Conservation (phyloP, 1,140 invertebrate species). For the Caerostris extrusa region DNA sequence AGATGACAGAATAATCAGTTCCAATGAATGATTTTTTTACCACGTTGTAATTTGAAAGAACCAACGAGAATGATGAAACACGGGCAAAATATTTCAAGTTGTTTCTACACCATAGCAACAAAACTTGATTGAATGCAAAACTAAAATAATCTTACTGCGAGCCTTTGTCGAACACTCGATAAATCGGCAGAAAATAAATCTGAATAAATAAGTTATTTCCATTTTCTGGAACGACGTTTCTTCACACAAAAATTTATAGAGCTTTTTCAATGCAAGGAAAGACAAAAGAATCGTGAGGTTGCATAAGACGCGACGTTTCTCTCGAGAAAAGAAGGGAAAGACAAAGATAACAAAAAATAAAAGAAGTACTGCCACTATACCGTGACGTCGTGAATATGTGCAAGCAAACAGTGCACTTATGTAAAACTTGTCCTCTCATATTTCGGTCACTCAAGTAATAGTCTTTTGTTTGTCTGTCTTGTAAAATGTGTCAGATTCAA, state of each 20-base stretch:
- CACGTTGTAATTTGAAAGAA: slow-evolving; percentile 28
- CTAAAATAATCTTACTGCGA: slow-evolving; percentile 4
- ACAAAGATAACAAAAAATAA: slow-evolving; percentile 18
- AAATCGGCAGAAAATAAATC: slow-evolving; percentile 71
- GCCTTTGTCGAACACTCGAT: slow-evolving; percentile 64
- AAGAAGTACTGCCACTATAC: not conserved
- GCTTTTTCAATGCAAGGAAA: slow-evolving; percentile 69
- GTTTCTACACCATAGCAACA: slow-evolving; percentile 45
- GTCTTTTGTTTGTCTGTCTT: slow-evolving; percentile 63
- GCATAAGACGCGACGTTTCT: slow-evolving; percentile 52
- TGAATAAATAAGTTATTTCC: slow-evolving; percentile 70
- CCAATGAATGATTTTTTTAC: slow-evolving; percentile 32
- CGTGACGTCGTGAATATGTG: slow-evolving; percentile 63
- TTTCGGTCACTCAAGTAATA: slow-evolving; percentile 67
- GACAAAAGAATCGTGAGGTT: slow-evolving; percentile 74
- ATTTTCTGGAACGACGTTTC: slow-evolving; percentile 72
- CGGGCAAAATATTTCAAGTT: slow-evolving; percentile 39
- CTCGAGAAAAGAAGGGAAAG: slow-evolving; percentile 25
- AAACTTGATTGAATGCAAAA: slow-evolving; percentile 67
- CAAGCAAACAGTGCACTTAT: slow-evolving; percentile 57
- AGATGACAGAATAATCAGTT: slow-evolving; percentile 39
- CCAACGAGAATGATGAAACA: slow-evolving; percentile 40
- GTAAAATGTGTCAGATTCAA: slow-evolving; percentile 65
- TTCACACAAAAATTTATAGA: slow-evolving; percentile 72
- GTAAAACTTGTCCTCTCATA: slow-evolving; percentile 70